Percentiles rank a stretch among this genome's conserved stretches.
These are phyloP conservation scores for Nemurella pictetii DNA, from an alignment of 2,888 invertebrate species.

Conservation along the genomic window DNA sequence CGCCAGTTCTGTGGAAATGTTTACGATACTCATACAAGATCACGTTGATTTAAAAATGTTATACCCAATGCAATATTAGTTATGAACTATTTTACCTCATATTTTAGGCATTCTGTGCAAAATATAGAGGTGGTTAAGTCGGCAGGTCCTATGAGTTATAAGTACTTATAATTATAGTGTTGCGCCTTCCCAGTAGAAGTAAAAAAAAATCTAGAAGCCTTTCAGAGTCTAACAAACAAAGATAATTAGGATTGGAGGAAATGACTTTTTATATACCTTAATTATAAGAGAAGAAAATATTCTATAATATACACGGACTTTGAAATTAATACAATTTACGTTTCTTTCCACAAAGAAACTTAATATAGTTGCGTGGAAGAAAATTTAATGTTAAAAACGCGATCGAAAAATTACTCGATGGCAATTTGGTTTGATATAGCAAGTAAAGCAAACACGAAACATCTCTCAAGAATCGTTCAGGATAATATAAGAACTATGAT, in stretches of 20 bases:
- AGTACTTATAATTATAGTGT: not conserved
- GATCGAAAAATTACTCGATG: not conserved
- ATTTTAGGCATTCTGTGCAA: not conserved
- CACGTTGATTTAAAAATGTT: not conserved
- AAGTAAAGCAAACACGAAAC: not conserved
- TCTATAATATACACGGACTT: not conserved
- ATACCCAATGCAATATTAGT: not conserved
- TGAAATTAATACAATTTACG: not conserved
- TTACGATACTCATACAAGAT: not conserved
- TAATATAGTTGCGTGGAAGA: not conserved
- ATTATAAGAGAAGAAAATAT: conserved; percentile 12
- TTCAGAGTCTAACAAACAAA: not conserved
- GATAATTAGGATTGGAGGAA: not conserved
- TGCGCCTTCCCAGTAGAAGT: not conserved
- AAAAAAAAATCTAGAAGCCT: not conserved
- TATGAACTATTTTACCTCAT: not conserved
- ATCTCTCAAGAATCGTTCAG: not conserved
- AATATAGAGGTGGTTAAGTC: not conserved
- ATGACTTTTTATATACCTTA: conserved; percentile 12
- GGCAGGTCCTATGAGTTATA: not conserved
- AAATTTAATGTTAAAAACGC: not conserved
- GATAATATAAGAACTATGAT: not conserved
- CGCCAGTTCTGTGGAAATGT: not conserved
- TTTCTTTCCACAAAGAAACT: not conserved
- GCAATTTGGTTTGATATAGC: not conserved